These are phyloP conservation scores for Chelmon rostratus DNA, from an alignment of 2,797 vertebrate species.

Conservation along the genomic window DNA sequence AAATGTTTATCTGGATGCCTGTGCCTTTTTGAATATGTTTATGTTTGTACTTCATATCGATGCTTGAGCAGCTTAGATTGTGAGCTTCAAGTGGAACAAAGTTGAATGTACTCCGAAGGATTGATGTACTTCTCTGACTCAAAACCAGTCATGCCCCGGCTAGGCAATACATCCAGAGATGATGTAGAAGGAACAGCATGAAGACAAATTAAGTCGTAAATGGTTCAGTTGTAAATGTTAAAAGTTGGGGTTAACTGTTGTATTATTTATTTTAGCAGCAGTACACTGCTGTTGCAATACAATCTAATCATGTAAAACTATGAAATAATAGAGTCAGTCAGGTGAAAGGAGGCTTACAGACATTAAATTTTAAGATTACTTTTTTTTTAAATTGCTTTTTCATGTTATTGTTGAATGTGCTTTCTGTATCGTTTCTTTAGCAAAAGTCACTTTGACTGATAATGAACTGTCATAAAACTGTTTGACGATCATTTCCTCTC, in stretches of 20 bases:
- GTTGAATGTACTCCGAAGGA: constrained; percentile 64
- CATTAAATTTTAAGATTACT: not conserved
- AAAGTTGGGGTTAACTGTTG: constrained; percentile 11
- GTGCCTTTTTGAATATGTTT: constrained; percentile 67
- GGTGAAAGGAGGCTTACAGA: not conserved
- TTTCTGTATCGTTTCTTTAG: constrained; percentile 50
- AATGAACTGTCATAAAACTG: constrained; percentile 58
- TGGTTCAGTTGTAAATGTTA: constrained; percentile 30
- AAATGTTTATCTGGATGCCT: constrained; percentile 59
- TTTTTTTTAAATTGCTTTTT: constrained; percentile 8
- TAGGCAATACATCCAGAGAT: constrained; percentile 1
- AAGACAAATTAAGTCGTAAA: constrained; percentile 19
- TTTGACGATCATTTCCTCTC: constrained; percentile 37
- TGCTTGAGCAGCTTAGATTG: constrained; percentile 45
- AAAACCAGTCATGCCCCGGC: constrained; percentile 9
- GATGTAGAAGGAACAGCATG: constrained; percentile 10
- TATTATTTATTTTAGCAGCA: constrained; percentile 48
- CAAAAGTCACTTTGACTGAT: constrained; percentile 46
- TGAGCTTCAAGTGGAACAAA: constrained; percentile 34
- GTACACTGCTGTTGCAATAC: not conserved
- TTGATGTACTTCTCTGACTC: constrained; percentile 31
- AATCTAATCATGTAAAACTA: constrained; percentile 24
- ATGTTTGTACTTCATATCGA: constrained; percentile 55
- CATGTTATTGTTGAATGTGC: constrained; percentile 54
- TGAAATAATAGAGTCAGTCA: constrained; percentile 2